A percentile compares a stretch with the other conserved stretches of the same genome.
phyloP scores from a whole-genome alignment of 2,797 vertebrate genomes.

The Acanthiza pusilla region DNA sequence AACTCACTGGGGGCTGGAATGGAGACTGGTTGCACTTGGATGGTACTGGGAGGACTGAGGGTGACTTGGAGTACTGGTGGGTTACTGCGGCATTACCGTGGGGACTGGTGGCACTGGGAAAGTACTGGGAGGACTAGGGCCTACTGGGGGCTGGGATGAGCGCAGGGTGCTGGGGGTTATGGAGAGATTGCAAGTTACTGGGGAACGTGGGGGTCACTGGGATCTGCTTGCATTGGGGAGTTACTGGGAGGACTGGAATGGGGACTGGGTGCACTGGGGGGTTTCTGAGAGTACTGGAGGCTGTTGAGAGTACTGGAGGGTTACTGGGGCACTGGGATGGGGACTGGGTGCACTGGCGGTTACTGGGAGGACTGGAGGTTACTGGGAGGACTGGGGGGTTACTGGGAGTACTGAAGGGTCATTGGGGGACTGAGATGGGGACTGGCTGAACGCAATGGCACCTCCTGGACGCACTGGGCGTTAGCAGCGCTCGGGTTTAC shows the following conservation, averaged over 20 bases:
- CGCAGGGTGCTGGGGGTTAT: too few species aligned
- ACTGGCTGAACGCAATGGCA: not conserved
- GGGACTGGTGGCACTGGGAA: not conserved
- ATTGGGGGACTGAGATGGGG: not conserved
- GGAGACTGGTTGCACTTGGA: not conserved
- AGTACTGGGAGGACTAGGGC: not conserved
- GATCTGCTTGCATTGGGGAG: not conserved
- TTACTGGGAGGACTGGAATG: too few species aligned
- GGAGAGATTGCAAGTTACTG: not conserved
- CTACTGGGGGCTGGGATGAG: not conserved
- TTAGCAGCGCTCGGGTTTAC: fast-evolving
- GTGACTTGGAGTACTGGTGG: not conserved
- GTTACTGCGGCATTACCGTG: not conserved
- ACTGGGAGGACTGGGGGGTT: not conserved
- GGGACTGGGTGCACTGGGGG: not conserved
- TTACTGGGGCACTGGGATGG: not conserved
- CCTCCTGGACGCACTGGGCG: fast-evolving
- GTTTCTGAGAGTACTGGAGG: not conserved
- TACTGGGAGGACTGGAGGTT: not conserved
- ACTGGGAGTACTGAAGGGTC: not conserved
- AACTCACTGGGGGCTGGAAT: not conserved
- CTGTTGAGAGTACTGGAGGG: not conserved
- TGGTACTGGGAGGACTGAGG: not conserved
- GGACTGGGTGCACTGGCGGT: too few species aligned
- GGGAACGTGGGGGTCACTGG: not conserved